Conservation (phyloP, 2,113 vertebrate genomes). For the Gobiocypris rarus region DNA sequence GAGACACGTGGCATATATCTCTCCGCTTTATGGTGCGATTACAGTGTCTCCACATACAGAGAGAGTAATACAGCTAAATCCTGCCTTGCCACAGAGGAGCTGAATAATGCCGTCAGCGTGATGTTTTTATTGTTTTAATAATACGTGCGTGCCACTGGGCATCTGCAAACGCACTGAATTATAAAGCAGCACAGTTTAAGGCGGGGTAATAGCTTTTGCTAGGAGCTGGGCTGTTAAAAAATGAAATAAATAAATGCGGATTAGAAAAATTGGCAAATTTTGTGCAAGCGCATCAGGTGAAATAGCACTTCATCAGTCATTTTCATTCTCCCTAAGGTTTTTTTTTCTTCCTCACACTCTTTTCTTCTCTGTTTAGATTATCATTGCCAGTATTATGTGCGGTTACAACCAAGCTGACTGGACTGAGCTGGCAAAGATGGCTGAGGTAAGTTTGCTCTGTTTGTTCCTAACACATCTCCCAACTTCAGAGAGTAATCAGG, state of each 20-base stretch:
- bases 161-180: slow-evolving; percentile 42
- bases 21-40: slow-evolving; percentile 41
- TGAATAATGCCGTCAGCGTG: slow-evolving; percentile 46
- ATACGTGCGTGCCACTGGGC: slow-evolving; percentile 48
- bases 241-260: slow-evolving; percentile 26
- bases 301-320: slow-evolving; percentile 44
- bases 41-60: slow-evolving; percentile 38
- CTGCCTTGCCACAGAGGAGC: slow-evolving; percentile 50
- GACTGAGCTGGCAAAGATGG: slow-evolving; percentile 86
- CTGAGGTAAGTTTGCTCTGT: slow-evolving; percentile 78
- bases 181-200: slow-evolving; percentile 53
- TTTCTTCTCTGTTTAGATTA: slow-evolving; percentile 73
- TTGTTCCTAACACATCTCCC: neutral
- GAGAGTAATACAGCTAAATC: slow-evolving; percentile 53
- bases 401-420: slow-evolving; percentile 87
- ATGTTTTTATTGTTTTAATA: slow-evolving; percentile 63
- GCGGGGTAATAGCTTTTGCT: slow-evolving; percentile 49
- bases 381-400: slow-evolving; percentile 94
- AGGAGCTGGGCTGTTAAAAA: slow-evolving; percentile 27
- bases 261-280: slow-evolving; percentile 40
- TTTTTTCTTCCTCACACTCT: neutral
- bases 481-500: slow-evolving; percentile 16
- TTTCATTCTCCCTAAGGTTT: slow-evolving; percentile 26
- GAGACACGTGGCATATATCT: slow-evolving; percentile 52
- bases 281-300: slow-evolving; percentile 34